Base-by-base conservation (phyloP, 2,113 vertebrate species). In the Callipepla squamata region DNA sequence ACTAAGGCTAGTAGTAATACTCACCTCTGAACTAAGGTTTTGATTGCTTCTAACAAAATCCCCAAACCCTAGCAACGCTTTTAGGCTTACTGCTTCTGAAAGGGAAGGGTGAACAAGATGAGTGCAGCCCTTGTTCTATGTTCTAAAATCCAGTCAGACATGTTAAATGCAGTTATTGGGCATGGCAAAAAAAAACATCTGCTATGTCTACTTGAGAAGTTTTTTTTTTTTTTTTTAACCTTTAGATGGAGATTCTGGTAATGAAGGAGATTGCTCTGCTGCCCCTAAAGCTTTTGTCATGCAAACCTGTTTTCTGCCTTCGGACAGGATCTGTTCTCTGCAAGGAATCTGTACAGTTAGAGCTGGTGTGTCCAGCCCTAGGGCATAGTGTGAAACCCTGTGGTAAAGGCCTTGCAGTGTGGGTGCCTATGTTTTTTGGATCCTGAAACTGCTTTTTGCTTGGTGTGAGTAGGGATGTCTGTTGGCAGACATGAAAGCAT, bases 391-490 rank as follows among this genome's bases (percentile, higher is more conserved):
- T 1, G 30, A 67, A 25, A 9, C 48, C 44, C 11, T 36, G 3
- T 48, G n/a, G 5, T 42, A 44, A 75, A 22, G 59, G 25, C 72
- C 78, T 80, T 61, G 11, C 26, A 78, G 0, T 40, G 36, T 73
- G 47, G 70, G 22, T 76, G n/a, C n/a, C 0, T 9, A 1, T 21
- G 21, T 70, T 34, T 88, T 42, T 66, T 87, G 65, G 68, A 42
- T 80, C 44, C 53, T 44, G 65, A 61, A 85, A n/a, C 80, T 86
- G 89, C 77, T 92, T 87, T 91, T 91, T 80, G 55, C 68, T 86
- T 79, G 57, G 75, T n/a, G 9, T 51, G 59, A 61, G 61, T 74
- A 90, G 79, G 68, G 48, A 34, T 89, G 57, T 34, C 83, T 87
- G 57, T 57, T 96, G 80, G 82, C 80, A 69, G 76, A 90, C 21